Evolutionary conservation across 2,113 vertebrate genomes (phyloP).

Genomic region (Corythornis madagascariensis): DNA sequence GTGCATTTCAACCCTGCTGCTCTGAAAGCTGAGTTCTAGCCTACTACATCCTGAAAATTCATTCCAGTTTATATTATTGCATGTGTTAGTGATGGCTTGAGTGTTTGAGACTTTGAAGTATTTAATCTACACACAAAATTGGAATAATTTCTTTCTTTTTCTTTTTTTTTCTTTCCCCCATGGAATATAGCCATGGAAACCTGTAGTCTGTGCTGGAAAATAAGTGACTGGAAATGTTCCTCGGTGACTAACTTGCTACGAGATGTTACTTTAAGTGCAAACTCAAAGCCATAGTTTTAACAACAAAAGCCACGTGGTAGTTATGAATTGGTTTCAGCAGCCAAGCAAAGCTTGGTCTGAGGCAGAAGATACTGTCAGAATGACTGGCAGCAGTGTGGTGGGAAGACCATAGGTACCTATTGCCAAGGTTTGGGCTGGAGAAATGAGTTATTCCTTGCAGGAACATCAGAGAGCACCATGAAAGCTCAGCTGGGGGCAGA

Average conservation of each 20-base stretch:
- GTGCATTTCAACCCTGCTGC: not conserved
- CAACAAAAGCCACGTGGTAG: not conserved
- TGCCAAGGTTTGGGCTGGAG: not conserved
- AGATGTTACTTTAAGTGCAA: not conserved
- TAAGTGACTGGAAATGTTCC: constrained; percentile 1
- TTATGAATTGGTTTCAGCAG: not conserved
- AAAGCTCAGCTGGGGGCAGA: not conserved
- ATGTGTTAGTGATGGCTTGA: constrained; percentile 57
- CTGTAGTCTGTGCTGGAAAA: constrained; percentile 26
- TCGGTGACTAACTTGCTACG: not conserved
- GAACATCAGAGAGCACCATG: not conserved
- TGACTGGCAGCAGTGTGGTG: rapidly evolving
- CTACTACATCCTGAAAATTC: constrained; percentile 52
- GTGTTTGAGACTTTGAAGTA: constrained; percentile 42
- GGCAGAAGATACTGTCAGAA: not conserved
- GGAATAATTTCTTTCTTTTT: not conserved
- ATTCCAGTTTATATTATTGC: constrained; percentile 56
- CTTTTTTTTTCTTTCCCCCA: not conserved
- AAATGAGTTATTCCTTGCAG: not conserved
- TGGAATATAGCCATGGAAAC: constrained; percentile 43
- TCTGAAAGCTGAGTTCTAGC: not conserved
- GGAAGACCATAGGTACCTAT: not conserved
- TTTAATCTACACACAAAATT: constrained; percentile 16
- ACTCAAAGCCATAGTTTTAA: not conserved
- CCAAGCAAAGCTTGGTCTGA: rapidly evolving